Percentiles rank a stretch among this genome's conserved stretches.
Evolutionary conservation across 2,797 vertebrate species (phyloP).

Genomic region (Leptoclinus maculatus): DNA sequence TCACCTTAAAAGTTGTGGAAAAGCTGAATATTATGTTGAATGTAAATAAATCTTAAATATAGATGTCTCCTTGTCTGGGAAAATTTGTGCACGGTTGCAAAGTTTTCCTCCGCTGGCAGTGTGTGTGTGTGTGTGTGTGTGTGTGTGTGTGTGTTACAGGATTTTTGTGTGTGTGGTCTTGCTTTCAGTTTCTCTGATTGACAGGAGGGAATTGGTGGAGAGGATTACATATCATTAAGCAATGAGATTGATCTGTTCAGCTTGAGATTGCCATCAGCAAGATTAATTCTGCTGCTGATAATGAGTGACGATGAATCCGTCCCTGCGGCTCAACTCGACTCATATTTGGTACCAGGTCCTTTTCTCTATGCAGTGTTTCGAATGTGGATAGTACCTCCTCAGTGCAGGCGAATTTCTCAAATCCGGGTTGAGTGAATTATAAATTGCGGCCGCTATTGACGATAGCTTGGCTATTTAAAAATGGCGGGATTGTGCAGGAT

Average conservation of each 20-base stretch:
- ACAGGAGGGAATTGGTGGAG: constrained; percentile 35
- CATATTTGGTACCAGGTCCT: not conserved
- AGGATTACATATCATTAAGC: constrained; percentile 69
- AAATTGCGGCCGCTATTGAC: not conserved
- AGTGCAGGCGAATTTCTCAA: not conserved
- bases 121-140: no score
- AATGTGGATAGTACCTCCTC: no score
- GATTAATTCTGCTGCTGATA: constrained; percentile 60
- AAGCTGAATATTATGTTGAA: not conserved
- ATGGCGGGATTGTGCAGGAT: not conserved
- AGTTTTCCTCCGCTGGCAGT: not conserved
- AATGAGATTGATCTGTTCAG: constrained; percentile 60
- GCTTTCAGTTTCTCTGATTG: constrained; percentile 43
- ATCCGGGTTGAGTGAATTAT: no score
- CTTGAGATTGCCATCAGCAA: constrained; percentile 57
- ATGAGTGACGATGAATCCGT: constrained; percentile 52
- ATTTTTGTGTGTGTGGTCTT: constrained; percentile 1
- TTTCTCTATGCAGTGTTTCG: not conserved
- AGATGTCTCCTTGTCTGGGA: not conserved
- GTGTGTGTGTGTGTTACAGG: constrained; percentile 5
- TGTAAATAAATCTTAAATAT: not conserved
- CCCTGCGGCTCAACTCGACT: not conserved
- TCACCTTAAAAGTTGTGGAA: not conserved
- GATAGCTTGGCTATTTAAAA: not conserved
- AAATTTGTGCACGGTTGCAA: not conserved